A percentile compares a stretch with the other conserved stretches of the same genome.
Evolutionary conservation across 2,888 invertebrate genomes (phyloP).

Genomic region (Deilephila elpenor): DNA sequence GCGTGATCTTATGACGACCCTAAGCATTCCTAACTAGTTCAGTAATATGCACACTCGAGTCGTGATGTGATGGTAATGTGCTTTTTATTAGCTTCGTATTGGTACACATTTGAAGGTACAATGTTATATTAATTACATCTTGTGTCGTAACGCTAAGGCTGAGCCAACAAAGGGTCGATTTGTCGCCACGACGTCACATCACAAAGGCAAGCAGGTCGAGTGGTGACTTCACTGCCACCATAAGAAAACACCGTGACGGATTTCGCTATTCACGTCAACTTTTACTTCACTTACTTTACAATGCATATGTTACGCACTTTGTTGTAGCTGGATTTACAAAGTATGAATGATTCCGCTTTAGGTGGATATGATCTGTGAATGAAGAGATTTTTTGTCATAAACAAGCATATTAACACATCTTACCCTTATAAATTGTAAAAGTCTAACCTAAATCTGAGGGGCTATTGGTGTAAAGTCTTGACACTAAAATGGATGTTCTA

Average conservation of each 20-base stretch:
- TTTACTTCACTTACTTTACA: slow-evolving; percentile 17
- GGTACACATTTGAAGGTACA: slow-evolving; percentile 36
- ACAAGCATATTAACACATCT: no score
- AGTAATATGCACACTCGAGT: slow-evolving; percentile 28
- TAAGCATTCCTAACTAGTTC: slow-evolving; percentile 32
- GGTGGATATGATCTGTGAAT: background rate
- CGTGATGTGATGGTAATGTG: slow-evolving; percentile 25
- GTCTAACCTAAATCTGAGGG: no score
- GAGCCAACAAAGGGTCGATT: slow-evolving; percentile 73
- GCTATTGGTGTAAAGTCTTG: background rate
- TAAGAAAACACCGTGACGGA: slow-evolving; percentile 56
- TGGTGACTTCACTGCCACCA: slow-evolving; percentile 50
- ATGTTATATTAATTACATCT: slow-evolving; percentile 31
- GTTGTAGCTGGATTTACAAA: background rate
- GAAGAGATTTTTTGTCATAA: no score
- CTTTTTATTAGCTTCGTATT: slow-evolving; percentile 9
- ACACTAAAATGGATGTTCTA: background rate
- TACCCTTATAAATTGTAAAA: no score
- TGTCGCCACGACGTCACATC: slow-evolving; percentile 63
- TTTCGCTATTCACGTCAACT: slow-evolving; percentile 36
- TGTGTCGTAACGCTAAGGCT: slow-evolving; percentile 34
- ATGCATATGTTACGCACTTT: background rate
- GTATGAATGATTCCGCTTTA: background rate
- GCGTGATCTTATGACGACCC: slow-evolving; percentile 19
- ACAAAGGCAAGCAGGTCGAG: slow-evolving; percentile 68